Evolutionary conservation across 2,797 vertebrate species (phyloP), one percentile per base, ranked within the genome.

Genomic region (Arctocebus calabarensis): DNA sequence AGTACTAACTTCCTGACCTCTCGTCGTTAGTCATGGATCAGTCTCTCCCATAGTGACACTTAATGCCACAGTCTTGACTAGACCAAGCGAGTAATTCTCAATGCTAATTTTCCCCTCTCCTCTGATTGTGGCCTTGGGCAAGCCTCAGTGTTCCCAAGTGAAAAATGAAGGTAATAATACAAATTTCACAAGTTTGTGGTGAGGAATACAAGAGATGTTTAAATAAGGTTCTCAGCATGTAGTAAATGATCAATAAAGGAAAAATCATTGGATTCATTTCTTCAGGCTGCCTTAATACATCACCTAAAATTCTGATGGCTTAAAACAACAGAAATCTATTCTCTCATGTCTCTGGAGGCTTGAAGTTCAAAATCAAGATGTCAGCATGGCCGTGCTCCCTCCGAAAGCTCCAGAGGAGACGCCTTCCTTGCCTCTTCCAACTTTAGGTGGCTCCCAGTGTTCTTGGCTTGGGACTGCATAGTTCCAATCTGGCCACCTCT

Each of bases 331-430:
- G 45, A 73, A 77, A 70, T 45, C 2, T 73, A 22, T 55, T 37
- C 23, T 87, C 32, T 37, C 20, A 40, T 0, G 8, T 5, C 62
- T 55, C 29, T 37, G 32, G 62, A 27, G 23, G 22, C 32, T 34
- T 13, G 73, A 78, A 34, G 81, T 79, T 43, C 66, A n/a, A 59
- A 40, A 52, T 22, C 12, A 8, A 22, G 32, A 16, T 3, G 34
- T 81, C 1, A 0, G 5, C 32, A 57, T 45, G 32, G 57, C 22
- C 0, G 0, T 13, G 12, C 34, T 79, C 34, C 45, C 40, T 32
- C 68, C 27, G 23, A 16, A 52, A 29, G 10, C 43, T 64, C 29
- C 8, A 16, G 17, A 3, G 25, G 32, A 37, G 29, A 68, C 11
- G 17, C 59, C 71, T 22, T 13, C 55, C 43, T 43, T 17, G 40